Evolutionary conservation across 1,140 invertebrate species (phyloP), one percentile per base, ranked within the genome.

Genomic region (Adoxophyes honmai): DNA sequence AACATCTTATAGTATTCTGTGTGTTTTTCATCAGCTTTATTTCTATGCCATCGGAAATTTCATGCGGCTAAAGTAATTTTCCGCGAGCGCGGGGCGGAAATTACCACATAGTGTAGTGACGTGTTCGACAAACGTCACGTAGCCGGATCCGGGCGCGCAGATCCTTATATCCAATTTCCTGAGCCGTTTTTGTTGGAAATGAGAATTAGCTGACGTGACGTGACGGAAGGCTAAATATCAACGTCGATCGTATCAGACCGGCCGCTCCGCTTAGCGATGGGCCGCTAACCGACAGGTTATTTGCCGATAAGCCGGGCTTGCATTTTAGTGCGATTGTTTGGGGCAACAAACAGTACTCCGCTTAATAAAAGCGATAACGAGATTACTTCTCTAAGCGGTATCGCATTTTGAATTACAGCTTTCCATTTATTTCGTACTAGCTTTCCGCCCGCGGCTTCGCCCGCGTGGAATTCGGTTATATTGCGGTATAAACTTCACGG

Each of bases 151-250:
- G 63, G 68, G 70, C 76, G 75, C 72, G 76, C 79, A 88, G 83
- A 88, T 88, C 86, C 86, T 88, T 88, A 86, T 86, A 86, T 88
- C 86, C 83, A 88, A 88, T 88, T 88, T 88, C 86, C 86, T 48
- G 56, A 79, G 79, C 13, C 73, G 80, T 86, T 88, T 86, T 88
- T 88, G 86, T 86, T 81, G 78, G 75, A 80, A 84, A 79, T 77
- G 77, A 74, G 83, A 86, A 88, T 88, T 88, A 88, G 81, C 81
- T 83, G 82, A 85, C 80, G 72, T 85, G 77, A 78, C 73, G 72
- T 79, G 78, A 75, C 78, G 75, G 77, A 79, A 84, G 69, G 75
- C 78, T 76, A 79, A 81, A 78, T 75, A 76, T 80, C 79, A 79
- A 73, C 68, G 67, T 60, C 60, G 70, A 70, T 66, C 42, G 44